Evolutionary conservation across 2,113 vertebrate species (phyloP).

Genomic region (Theristicus caerulescens): DNA sequence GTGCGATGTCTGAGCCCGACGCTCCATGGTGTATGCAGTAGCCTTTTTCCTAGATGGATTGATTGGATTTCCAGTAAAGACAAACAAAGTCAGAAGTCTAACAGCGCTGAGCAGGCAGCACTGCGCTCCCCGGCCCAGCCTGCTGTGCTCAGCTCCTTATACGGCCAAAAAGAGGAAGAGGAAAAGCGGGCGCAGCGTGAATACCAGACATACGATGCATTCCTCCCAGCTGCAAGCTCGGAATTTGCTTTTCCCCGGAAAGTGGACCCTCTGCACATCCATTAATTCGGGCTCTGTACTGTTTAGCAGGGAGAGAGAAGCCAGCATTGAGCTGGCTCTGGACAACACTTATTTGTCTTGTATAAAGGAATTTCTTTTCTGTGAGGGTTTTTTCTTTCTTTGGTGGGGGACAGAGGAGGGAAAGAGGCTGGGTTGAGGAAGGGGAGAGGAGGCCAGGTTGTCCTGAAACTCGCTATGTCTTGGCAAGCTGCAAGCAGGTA

Average conservation of each 20-base stretch:
- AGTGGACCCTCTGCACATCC: constrained; percentile 18
- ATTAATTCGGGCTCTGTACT: constrained; percentile 28
- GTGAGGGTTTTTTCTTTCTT: neutral
- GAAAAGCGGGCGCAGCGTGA: constrained; percentile 21
- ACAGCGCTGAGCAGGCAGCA: neutral
- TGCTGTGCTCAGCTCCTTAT: constrained; percentile 67
- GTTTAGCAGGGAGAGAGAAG: constrained; percentile 43
- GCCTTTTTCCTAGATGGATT: constrained; percentile 72
- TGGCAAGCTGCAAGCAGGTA: constrained; percentile 5
- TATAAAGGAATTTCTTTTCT: constrained; percentile 22
- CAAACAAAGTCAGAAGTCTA: constrained; percentile 55
- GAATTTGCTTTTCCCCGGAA: constrained; percentile 34
- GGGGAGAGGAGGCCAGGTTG: neutral
- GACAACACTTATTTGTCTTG: neutral
- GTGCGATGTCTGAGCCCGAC: neutral
- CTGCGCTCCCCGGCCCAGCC: constrained; percentile 37
- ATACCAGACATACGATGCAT: constrained; percentile 76
- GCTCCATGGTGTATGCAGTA: neutral
- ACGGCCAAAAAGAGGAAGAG: constrained; percentile 65
- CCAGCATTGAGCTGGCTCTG: constrained; percentile 24
- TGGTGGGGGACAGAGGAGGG: neutral
- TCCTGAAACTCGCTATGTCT: neutral
- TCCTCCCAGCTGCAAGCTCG: constrained; percentile 56
- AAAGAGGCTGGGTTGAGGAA: neutral
- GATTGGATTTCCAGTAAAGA: constrained; percentile 76